Base-by-base conservation (phyloP, 2,797 vertebrate genomes). In the Prunella strophiata region DNA sequence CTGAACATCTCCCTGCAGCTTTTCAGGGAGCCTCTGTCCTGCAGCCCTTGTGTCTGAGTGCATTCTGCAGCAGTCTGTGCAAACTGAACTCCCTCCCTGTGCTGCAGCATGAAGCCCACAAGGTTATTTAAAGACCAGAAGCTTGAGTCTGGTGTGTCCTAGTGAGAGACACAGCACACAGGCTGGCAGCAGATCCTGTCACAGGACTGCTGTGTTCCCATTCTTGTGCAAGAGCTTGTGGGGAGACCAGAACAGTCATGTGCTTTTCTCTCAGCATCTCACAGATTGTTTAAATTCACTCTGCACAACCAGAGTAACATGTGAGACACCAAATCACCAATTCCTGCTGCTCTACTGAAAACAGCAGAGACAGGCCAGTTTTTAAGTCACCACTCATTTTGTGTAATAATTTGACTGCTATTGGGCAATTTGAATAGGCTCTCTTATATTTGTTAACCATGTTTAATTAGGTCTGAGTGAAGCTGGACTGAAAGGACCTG, bases 401-500 rank as follows among this genome's bases (percentile, higher is more conserved):
- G 16, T 74, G 22, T 58, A 43, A 67, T 77, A 43, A 62, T 89
- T 65, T 89, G 52, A 62, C 82, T 86, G 52, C 34, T 74, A 7
- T 42, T 27, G 25, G 30, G 17, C 34, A 43, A 18, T 55, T 80
- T 68, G 34, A 59, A 55, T 72, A 22, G n/a, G 20, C 27, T 81
- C 12, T 85, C 43, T 77, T 77, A 17, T 40, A 20, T 72, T 77
- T 88, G 63, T 85, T 92, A 76, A 88, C 27, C 8, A 1, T 67
- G 25, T 93, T 94, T 94, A 54, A 87, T 95, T 83, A 99, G 99
- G 99, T 93, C 94, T 76, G 16, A 97, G 78, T 91, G 97, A 86
- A 74, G 97, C 93, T 8, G 98, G 99, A 88, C 95, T 94, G 11
- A 97, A 97, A 38, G 99, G 99, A 45, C 38, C 94, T 34, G 97